These are phyloP conservation scores for Nephrotoma flavescens DNA, from an alignment of 2,888 invertebrate species.

Conservation along the genomic window DNA sequence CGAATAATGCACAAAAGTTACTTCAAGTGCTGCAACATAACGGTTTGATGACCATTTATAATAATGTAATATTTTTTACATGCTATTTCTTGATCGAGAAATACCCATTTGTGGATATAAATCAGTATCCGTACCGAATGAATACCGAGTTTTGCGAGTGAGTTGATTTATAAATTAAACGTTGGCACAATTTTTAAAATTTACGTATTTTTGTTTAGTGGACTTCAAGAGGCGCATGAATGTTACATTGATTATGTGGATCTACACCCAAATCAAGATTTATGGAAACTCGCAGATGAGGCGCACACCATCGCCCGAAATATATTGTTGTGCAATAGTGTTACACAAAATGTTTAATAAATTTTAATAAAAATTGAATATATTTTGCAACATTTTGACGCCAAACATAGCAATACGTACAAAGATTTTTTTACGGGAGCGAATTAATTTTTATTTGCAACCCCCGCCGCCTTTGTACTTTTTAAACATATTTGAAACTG, in stretches of 20 bases:
- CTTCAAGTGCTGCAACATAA: not conserved
- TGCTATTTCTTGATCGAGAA: not conserved
- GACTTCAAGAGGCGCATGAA: not conserved
- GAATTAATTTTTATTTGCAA: no score
- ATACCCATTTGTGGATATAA: not conserved
- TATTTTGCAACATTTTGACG: no score
- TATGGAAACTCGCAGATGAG: not conserved
- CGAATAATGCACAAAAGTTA: not conserved
- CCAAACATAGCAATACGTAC: no score
- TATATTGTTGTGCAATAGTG: not conserved
- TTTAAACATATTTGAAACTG: no score
- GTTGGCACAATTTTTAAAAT: no score
- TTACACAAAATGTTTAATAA: not conserved
- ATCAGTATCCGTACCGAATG: not conserved
- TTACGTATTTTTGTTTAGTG: not conserved
- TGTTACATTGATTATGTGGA: not conserved
- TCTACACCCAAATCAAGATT: not conserved
- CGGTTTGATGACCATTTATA: not conserved
- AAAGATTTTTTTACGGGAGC: no score
- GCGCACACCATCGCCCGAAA: not conserved
- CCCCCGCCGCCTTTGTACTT: no score
- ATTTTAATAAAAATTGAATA: not conserved
- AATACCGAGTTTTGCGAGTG: not conserved
- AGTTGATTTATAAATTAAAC: not conserved
- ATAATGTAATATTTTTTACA: not conserved